phyloP scores from a whole-genome alignment of 2,888 invertebrate genomes.

The Dasypogon diadema region DNA sequence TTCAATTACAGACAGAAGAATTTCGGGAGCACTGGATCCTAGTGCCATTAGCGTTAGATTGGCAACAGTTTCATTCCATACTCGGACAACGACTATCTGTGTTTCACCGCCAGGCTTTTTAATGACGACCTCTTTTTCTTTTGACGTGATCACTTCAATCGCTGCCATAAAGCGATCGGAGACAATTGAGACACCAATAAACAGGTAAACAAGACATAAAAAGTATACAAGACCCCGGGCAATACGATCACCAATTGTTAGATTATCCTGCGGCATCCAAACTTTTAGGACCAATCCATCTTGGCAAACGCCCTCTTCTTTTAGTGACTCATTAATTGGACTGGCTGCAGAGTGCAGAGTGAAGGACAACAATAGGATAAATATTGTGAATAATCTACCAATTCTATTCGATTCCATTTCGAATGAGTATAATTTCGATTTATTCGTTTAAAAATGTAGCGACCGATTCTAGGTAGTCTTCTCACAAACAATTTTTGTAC shows the following conservation, averaged over 20 bases:
- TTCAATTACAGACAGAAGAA: constrained; percentile 96
- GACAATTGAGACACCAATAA: constrained; percentile 98
- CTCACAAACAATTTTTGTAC: no score
- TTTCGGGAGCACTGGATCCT: constrained; percentile 98
- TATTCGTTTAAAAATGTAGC: no score
- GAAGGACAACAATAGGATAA: background rate
- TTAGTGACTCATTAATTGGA: constrained; percentile 7
- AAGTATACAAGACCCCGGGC: constrained; percentile 93
- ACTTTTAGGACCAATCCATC: constrained; percentile 89
- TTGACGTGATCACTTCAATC: constrained; percentile 98
- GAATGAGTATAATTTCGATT: no score
- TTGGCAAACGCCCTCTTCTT: constrained; percentile 72
- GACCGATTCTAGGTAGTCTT: no score
- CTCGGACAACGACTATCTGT: constrained; percentile 90
- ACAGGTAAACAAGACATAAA: constrained; percentile 88
- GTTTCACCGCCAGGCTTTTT: constrained; percentile 88
- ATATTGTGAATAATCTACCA: background rate
- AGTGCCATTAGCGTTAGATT: constrained; percentile 98
- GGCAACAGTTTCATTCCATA: constrained; percentile 99
- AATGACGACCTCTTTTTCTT: constrained; percentile 94
- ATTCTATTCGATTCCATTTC: background rate
- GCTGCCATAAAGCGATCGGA: constrained; percentile 99
- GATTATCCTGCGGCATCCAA: constrained; percentile 87
- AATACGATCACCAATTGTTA: constrained; percentile 81
- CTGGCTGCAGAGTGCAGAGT: background rate